Evolutionary conservation across 2,888 invertebrate genomes (phyloP), one percentile per base, ranked within the genome.

Genomic region (Parasteatoda lunata): DNA sequence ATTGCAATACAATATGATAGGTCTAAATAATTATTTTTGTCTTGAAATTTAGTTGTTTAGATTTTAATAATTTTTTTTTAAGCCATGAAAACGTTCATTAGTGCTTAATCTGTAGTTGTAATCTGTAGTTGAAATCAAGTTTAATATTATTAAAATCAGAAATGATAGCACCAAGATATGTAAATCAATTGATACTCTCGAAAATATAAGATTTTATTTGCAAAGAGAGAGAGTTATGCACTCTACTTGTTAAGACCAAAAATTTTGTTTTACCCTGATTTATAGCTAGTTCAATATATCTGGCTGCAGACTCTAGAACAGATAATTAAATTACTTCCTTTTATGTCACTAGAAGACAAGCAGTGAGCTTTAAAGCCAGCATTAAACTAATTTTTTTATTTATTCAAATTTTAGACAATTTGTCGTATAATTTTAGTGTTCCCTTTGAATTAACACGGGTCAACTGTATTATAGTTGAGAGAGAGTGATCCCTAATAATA

Each of bases 201-300:
- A 66, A 66, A 66, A 15, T 66, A 7, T 66, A 66, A 66, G 66
- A 66, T 30, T 66, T 66, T 66, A 66, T 9, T 66, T 66, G 8
- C 66, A 66, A n/a, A 3, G 9, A 3, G 30, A 66, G 66, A 4
- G 4, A 30, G 15, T 66, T 66, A 66, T 13, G 66, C 15, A n/a
- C 66, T 66, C 66, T 66, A 66, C 3, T 66, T 15, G 66, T 66
- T 66, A 66, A 11, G 3, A 15, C 66, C 7, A 66, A n/a, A 66
- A 30, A n/a, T 30, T 66, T 66, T 66, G 30, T 66, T 66, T 66
- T 66, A 66, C 4, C 7, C n/a, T 66, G 6, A 66, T 66, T 66
- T 15, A 5, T 66, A 15, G 66, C 7, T 15, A 66, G 66, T 66
- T 8, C 66, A 66, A 66, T 66, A 8, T 59, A 0, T 66, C 66